Evolutionary conservation across 2,888 invertebrate species (phyloP).

Genomic region (Allygus modestus): DNA sequence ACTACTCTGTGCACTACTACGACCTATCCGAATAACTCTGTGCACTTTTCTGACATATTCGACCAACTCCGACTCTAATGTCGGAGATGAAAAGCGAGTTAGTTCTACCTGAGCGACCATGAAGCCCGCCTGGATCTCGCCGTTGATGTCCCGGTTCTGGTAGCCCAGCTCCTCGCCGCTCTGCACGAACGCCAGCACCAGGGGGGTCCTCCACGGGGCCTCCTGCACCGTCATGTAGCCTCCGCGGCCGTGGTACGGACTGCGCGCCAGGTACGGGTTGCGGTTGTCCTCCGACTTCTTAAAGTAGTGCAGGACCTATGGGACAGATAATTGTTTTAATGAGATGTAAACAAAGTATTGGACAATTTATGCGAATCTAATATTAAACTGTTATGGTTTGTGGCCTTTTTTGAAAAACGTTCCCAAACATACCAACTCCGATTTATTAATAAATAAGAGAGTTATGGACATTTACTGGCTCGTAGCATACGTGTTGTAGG

Average conservation of each 20-base stretch:
- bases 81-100: too few relatives aligned
- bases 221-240: constrained; percentile 89
- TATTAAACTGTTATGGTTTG: background rate
- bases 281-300: constrained; percentile 93
- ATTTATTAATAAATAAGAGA: too few relatives aligned
- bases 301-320: constrained; percentile 87
- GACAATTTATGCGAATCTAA: background rate
- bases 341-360: too few relatives aligned
- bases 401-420: too few relatives aligned
- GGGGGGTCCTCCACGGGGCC: constrained; percentile 89
- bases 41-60: too few relatives aligned
- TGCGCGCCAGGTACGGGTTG: constrained; percentile 87
- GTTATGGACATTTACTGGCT: too few relatives aligned
- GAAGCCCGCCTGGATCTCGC: constrained; percentile 87
- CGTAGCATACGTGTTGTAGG: too few relatives aligned
- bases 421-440: too few relatives aligned
- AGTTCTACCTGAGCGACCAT: constrained; percentile 84
- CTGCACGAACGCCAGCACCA: constrained; percentile 90
- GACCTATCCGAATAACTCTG: too few relatives aligned
- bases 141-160: constrained; percentile 89
- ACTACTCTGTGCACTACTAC: too few relatives aligned
- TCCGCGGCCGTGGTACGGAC: constrained; percentile 77
- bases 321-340: too few relatives aligned
- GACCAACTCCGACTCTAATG: too few relatives aligned
- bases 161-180: constrained; percentile 91